Evolutionary conservation across 2,888 invertebrate species (phyloP).

Genomic region (Pseudeuparius sepicola): DNA sequence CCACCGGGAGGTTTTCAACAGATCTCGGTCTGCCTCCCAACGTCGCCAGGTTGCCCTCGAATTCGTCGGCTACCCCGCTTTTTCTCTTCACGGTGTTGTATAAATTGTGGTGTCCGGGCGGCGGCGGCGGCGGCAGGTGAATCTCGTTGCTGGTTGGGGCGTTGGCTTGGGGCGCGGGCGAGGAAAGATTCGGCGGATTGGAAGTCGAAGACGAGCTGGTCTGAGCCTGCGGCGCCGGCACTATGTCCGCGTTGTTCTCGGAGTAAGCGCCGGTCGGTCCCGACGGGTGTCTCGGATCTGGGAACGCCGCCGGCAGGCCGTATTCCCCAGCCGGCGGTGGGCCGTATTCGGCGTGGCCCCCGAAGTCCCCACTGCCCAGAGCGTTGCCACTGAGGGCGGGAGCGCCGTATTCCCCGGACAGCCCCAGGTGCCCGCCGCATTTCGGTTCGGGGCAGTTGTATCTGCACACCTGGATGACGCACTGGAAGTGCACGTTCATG

Average conservation of each 20-base stretch:
- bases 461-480: conserved; percentile 89
- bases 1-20: conserved; percentile 72
- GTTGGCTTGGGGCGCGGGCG: conserved; percentile 45
- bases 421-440: conserved; percentile 59
- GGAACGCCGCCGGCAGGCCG: conserved; percentile 65
- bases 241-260: conserved; percentile 69
- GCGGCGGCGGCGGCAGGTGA: conserved; percentile 74
- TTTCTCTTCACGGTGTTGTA: conserved; percentile 81
- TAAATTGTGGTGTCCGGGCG: conserved; percentile 66
- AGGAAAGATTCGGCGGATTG: conserved; percentile 48
- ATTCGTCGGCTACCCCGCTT: conserved; percentile 55
- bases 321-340: conserved; percentile 59
- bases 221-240: conserved; percentile 75
- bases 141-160: conserved; percentile 54
- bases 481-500: conserved; percentile 96
- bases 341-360: conserved; percentile 54
- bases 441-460: conserved; percentile 90
- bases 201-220: conserved; percentile 58
- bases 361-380: conserved; percentile 36
- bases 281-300: conserved; percentile 80
- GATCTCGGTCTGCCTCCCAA: conserved; percentile 81
- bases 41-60: conserved; percentile 68
- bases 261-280: conserved; percentile 76
- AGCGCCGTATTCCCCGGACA: conserved; percentile 55
- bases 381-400: conserved; percentile 41